A percentile compares a stretch with the other conserved stretches of the same genome.
Evolutionary conservation across 2,113 vertebrate genomes (phyloP).

Genomic region (Pachycephala philippinensis): DNA sequence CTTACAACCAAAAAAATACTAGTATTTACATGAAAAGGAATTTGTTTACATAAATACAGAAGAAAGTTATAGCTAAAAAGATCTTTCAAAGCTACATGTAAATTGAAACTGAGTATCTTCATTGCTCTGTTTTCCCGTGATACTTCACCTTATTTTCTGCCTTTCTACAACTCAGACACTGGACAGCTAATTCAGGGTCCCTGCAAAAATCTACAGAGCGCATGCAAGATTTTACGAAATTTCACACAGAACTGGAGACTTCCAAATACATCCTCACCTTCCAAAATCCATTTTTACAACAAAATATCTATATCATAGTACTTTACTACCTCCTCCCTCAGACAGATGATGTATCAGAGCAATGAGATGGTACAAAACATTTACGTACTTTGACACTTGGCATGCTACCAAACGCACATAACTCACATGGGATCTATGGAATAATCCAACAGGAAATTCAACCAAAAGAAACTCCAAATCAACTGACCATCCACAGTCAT

Average conservation of each 20-base stretch:
- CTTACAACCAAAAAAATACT: background rate
- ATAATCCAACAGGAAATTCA: background rate
- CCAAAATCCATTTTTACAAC: background rate
- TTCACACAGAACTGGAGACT: background rate
- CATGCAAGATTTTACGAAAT: background rate
- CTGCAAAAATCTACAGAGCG: background rate
- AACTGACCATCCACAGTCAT: background rate
- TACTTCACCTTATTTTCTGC: background rate
- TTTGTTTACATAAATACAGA: background rate
- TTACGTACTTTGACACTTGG: background rate
- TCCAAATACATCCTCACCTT: background rate
- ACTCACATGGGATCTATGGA: fast-evolving
- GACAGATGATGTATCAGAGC: background rate
- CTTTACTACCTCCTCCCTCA: background rate
- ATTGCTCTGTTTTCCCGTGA: background rate
- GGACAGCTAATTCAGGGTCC: background rate
- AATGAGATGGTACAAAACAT: background rate
- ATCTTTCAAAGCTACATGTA: background rate
- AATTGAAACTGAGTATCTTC: background rate
- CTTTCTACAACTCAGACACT: background rate
- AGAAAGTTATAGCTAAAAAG: background rate
- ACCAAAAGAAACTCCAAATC: background rate
- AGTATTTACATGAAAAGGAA: background rate
- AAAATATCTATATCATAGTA: background rate
- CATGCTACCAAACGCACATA: fast-evolving